Evolutionary conservation across 2,888 invertebrate genomes (phyloP).

Genomic region (Conomelus anceps): DNA sequence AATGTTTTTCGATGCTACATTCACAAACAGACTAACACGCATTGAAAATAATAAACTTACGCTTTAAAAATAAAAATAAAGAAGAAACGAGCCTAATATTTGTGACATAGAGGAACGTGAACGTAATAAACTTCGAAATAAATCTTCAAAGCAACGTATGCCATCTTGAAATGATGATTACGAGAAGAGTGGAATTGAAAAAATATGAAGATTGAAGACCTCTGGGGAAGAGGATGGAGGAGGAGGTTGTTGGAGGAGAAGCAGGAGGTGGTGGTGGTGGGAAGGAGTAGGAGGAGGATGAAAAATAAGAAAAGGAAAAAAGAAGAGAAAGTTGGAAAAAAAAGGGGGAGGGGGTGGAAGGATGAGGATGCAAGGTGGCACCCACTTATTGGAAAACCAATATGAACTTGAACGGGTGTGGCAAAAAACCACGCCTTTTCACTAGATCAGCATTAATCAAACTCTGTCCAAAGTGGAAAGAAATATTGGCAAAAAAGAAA

Average conservation of each 20-base stretch:
- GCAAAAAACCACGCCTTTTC: neutral
- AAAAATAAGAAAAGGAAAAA: neutral
- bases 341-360: too few species aligned
- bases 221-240: neutral
- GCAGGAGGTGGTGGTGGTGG: neutral
- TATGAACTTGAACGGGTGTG: neutral
- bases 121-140: neutral
- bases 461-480: neutral
- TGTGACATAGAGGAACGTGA: neutral
- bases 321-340: too few species aligned
- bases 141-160: neutral
- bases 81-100: neutral
- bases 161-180: neutral
- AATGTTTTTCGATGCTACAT: too few species aligned
- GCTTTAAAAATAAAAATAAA: too few species aligned
- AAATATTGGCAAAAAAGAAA: neutral
- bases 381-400: neutral
- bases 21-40: too few species aligned
- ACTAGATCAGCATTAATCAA: neutral
- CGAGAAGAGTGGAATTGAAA: neutral
- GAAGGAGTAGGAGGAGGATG: neutral
- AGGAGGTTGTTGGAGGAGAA: neutral
- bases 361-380: neutral
- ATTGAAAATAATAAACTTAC: too few species aligned
- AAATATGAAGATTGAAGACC: neutral